Conservation (phyloP, 2,113 vertebrate genomes). For the Melanostigma gelatinosum region DNA sequence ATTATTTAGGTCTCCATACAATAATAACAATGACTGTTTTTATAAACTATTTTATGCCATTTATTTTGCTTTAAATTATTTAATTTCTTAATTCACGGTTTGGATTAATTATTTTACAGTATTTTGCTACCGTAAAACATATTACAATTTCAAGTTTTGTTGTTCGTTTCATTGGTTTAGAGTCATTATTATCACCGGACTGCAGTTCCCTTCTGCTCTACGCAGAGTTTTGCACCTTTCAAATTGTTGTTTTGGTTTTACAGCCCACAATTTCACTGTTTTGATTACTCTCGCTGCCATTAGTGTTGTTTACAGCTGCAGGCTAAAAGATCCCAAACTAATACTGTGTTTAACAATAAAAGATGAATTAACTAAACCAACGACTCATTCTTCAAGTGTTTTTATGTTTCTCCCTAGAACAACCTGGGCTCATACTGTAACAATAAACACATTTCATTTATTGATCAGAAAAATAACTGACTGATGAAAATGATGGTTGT, state of each 20-base stretch:
- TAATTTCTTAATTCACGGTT: no score
- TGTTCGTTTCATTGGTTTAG: no score
- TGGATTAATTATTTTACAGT: no score
- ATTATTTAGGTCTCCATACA: neutral
- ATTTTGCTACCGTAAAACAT: no score
- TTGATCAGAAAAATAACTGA: neutral
- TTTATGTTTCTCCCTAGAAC: neutral
- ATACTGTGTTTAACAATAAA: neutral
- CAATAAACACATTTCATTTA: neutral
- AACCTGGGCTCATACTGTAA: neutral
- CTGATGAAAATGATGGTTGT: neutral
- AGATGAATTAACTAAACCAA: neutral
- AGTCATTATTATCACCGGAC: neutral
- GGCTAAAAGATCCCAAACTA: neutral
- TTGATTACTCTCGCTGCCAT: neutral
- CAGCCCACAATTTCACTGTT: neutral
- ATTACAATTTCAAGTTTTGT: no score
- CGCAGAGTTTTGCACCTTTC: neutral
- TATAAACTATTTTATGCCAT: no score
- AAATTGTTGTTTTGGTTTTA: neutral
- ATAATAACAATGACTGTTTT: neutral
- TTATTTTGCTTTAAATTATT: no score
- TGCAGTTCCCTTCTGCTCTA: neutral
- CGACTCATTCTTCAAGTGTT: neutral
- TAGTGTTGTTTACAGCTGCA: neutral